These are phyloP conservation scores for Hippocampus kuda DNA, from an alignment of 2,797 vertebrate genomes.

Conservation along the genomic window DNA sequence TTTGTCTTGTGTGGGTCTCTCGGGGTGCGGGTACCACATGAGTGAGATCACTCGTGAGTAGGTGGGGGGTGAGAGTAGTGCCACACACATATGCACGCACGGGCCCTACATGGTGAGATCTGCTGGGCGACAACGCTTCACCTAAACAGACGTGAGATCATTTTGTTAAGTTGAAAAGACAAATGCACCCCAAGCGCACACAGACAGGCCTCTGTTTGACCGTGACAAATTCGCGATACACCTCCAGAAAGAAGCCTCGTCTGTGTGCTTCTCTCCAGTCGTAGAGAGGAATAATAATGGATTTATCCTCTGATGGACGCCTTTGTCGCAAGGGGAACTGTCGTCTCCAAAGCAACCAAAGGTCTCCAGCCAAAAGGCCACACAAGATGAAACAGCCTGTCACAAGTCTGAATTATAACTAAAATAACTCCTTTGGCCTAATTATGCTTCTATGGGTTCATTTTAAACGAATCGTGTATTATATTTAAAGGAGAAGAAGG, in stretches of 20 bases:
- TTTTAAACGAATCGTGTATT: background rate
- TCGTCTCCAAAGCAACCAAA: background rate
- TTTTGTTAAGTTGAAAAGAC: background rate
- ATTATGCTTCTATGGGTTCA: background rate
- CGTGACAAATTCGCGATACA: background rate
- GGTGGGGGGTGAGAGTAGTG: slow-evolving; percentile 14
- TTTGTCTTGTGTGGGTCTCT: slow-evolving; percentile 41
- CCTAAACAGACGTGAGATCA: background rate
- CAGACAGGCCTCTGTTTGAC: background rate
- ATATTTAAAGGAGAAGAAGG: background rate
- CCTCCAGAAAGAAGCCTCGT: background rate
- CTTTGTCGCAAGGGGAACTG: background rate
- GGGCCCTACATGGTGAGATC: slow-evolving; percentile 18
- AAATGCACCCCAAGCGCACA: background rate
- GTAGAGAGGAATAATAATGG: background rate
- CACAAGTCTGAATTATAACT: background rate
- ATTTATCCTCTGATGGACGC: background rate
- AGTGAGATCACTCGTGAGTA: slow-evolving; percentile 28
- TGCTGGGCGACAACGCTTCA: background rate
- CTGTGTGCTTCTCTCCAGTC: background rate
- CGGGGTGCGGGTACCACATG: slow-evolving; percentile 41
- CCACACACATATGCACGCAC: slow-evolving; percentile 12
- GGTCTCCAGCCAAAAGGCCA: background rate
- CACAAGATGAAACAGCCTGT: background rate
- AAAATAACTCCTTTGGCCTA: background rate